Evolutionary conservation across 37 sponge, comb jelly and placozoan genomes (phyloP), one percentile per base, ranked within the genome.

Genomic region (Petrosia ficiformis): DNA sequence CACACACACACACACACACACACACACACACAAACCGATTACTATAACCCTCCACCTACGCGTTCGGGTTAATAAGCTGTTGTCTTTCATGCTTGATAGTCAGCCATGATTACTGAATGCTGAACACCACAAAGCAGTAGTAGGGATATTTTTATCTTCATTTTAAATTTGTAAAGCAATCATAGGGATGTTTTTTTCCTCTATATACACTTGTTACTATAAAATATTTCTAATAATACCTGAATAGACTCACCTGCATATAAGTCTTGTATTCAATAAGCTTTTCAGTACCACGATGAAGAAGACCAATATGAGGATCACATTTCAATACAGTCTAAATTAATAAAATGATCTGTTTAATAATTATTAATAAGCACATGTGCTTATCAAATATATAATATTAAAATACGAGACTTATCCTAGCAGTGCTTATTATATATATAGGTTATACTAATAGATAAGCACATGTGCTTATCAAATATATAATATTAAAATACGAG

Each of bases 211-310:
- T 52, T 29, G 24, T 32, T 30, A n/a, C 37, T 37, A 38, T n/a
- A 71, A 34, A 21, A 26, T 14, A 48, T 48, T 48, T 48, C 14
- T 48, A 19, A 76, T 26, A 34, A n/a, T 42, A 2, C 35, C n/a
- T 57, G 60, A 19, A 67, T 39, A 8, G 14, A 61, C 57, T 34
- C 35, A 92, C 93, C 84, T 94, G 95, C 8, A 82, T 74, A 84
- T 95, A 98, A 22, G 99, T 98, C 75, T 98, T 98, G 78, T 98
- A 95, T 67, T 98, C 99, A 36, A 95, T 95, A 26, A 98, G 87
- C 56, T 98, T 98, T 90, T 98, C 99, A 32, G 99, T 98, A 0
- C 99, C 99, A 44, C 99, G 71, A 40, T 98, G 99, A 6, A 98
- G 85, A 32, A 98, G 87, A 0, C 99, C 99, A 72, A 98, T 93